A percentile compares a stretch with the other conserved stretches of the same genome.
These are phyloP conservation scores for Dinoponera quadriceps DNA, from an alignment of 1,140 invertebrate species.

Conservation along the genomic window DNA sequence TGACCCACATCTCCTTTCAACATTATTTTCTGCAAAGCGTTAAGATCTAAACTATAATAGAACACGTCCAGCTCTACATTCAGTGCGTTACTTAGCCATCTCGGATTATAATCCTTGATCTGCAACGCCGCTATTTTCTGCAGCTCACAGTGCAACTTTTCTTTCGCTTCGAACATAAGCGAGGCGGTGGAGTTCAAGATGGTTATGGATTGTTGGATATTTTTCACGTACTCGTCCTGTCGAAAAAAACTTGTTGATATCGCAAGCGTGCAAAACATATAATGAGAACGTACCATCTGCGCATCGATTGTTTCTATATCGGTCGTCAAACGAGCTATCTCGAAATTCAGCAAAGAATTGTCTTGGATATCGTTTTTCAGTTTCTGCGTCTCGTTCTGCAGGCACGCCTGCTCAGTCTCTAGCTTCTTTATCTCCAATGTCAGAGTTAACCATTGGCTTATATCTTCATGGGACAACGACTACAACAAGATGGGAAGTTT, in stretches of 20 bases:
- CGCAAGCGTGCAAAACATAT: slow-evolving; percentile 4
- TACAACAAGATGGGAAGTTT: slow-evolving; percentile 9
- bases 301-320: slow-evolving; percentile 72
- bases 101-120: slow-evolving; percentile 49
- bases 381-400: slow-evolving; percentile 75
- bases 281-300: slow-evolving; percentile 68
- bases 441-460: slow-evolving; percentile 77
- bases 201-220: slow-evolving; percentile 75
- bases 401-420: slow-evolving; percentile 70
- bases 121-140: slow-evolving; percentile 72
- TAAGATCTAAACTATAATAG: slow-evolving; percentile 74
- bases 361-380: slow-evolving; percentile 65
- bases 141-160: slow-evolving; percentile 70
- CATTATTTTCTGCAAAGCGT: slow-evolving; percentile 78
- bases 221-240: slow-evolving; percentile 66
- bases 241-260: slow-evolving; percentile 35
- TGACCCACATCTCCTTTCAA: slow-evolving; percentile 66
- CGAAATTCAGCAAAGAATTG: slow-evolving; percentile 36
- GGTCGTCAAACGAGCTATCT: slow-evolving; percentile 60
- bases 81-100: slow-evolving; percentile 69
- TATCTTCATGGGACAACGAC: slow-evolving; percentile 55
- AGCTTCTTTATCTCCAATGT: slow-evolving; percentile 76
- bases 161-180: slow-evolving; percentile 65
- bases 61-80: slow-evolving; percentile 77
- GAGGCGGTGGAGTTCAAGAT: slow-evolving; percentile 69